Evolutionary conservation across 2,888 invertebrate species (phyloP), one percentile per base, ranked within the genome.

Genomic region (Lepidonotus clava): DNA sequence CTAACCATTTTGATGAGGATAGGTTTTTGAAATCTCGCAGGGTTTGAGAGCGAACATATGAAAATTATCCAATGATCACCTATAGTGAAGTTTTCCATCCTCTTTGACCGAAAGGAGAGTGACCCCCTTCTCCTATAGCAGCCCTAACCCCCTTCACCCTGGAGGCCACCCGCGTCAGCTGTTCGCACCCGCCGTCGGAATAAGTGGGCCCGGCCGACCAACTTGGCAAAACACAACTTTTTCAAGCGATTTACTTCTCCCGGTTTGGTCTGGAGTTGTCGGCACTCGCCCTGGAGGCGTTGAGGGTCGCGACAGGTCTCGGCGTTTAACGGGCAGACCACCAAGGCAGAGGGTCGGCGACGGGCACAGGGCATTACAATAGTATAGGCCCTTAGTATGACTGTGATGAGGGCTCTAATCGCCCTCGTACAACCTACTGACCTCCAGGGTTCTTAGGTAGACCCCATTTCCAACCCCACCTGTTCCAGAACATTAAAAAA

Each of bases 161-260:
- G 2, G 1, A 24, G 61, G n/a, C 61, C 61, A 61, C 61, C 24
- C 61, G 61, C 61, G 32, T 11, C 61, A 61, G 61, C 61, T 61
- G 61, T 61, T 61, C 61, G 61, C 61, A 24, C 61, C 61, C 24
- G 24, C 46, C 61, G 61, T 14, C 61, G 28, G 61, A 61, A 61
- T 61, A 61, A 61, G 61, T 61, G 61, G 61, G 28, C 61, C 28
- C 61, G n/a, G 61, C 28, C 2, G 61, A 32, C 61, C 61, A 61
- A 61, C 61, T 61, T 28, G 61, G 61, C 61, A 61, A 61, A 61
- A 61, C 61, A 61, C 61, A 61, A 61, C 61, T 61, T 61, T 61
- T 61, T 61, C 61, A 8, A 61, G 5, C 61, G 61, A 61, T 61
- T 61, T 61, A 61, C 61, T 61, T 24, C 61, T 61, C 61, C 61